phyloP scores from a whole-genome alignment of 2,888 invertebrate species.

The Ormia ochracea region DNA sequence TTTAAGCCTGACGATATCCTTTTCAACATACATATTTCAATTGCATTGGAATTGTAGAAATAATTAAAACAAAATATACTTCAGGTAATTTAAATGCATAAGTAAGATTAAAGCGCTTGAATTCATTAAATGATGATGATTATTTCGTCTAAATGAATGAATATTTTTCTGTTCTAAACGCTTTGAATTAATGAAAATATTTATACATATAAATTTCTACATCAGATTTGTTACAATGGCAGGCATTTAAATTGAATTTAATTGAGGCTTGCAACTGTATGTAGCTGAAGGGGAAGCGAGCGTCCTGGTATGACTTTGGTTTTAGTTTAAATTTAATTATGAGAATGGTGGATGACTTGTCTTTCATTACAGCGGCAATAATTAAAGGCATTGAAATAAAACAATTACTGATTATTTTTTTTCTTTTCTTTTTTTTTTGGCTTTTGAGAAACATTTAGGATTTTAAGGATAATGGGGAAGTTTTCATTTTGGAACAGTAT shows the following conservation, averaged over 20 bases:
- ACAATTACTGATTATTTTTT: no score
- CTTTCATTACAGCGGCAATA: neutral
- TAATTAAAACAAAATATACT: neutral
- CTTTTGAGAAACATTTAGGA: no score
- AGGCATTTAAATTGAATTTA: neutral
- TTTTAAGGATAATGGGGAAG: no score
- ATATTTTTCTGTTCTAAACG: neutral
- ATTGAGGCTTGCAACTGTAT: neutral
- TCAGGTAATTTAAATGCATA: slow-evolving; percentile 49
- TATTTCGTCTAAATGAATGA: neutral
- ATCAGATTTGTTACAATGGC: neutral
- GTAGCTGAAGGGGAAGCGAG: neutral
- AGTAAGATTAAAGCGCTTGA: slow-evolving; percentile 36
- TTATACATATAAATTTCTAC: neutral
- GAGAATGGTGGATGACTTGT: neutral
- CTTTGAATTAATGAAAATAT: neutral
- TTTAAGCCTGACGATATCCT: no score
- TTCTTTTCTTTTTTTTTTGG: no score
- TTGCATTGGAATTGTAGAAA: neutral
- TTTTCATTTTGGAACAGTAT: no score
- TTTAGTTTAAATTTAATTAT: neutral
- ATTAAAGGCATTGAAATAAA: neutral
- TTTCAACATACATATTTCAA: neutral
- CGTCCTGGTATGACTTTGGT: neutral
- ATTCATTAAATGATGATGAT: slow-evolving; percentile 19